These are phyloP conservation scores for Parnassius apollo DNA, from an alignment of 2,888 invertebrate species.

Conservation along the genomic window DNA sequence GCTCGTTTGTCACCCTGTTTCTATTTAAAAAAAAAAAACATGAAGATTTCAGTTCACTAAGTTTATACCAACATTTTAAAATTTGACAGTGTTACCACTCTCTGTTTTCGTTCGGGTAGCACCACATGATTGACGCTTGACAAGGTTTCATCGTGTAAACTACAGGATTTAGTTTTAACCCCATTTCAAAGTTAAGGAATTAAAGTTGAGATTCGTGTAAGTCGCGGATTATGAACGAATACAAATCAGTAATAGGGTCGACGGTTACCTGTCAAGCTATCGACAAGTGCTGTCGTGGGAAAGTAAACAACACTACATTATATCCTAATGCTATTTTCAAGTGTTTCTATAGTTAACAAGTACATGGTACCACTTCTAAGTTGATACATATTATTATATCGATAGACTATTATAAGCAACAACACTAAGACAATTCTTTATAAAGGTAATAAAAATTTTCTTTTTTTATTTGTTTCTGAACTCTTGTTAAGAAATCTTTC, in stretches of 20 bases:
- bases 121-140: slow-evolving; percentile 58
- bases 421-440: too few relatives aligned
- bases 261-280: slow-evolving; percentile 45
- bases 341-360: slow-evolving; percentile 38
- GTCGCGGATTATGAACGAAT: slow-evolving; percentile 30
- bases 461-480: too few relatives aligned
- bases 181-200: slow-evolving; percentile 9
- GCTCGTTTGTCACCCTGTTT: too few relatives aligned
- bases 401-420: too few relatives aligned
- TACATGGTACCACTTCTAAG: background rate
- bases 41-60: too few relatives aligned
- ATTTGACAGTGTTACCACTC: slow-evolving; percentile 20
- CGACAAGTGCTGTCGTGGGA: slow-evolving; percentile 70
- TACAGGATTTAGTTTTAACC: slow-evolving; percentile 1
- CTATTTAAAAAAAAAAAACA: too few relatives aligned
- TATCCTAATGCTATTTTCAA: slow-evolving; percentile 47
- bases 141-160: slow-evolving; percentile 29
- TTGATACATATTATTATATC: background rate
- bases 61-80: slow-evolving; percentile 1
- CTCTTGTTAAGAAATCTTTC: too few relatives aligned
- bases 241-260: slow-evolving; percentile 26
- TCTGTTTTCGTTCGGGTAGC: slow-evolving; percentile 21
- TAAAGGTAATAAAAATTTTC: too few relatives aligned
- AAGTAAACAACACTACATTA: slow-evolving; percentile 65
- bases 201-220: slow-evolving; percentile 40